Conservation (phyloP, 2,113 vertebrate species). For the Esox niger region DNA sequence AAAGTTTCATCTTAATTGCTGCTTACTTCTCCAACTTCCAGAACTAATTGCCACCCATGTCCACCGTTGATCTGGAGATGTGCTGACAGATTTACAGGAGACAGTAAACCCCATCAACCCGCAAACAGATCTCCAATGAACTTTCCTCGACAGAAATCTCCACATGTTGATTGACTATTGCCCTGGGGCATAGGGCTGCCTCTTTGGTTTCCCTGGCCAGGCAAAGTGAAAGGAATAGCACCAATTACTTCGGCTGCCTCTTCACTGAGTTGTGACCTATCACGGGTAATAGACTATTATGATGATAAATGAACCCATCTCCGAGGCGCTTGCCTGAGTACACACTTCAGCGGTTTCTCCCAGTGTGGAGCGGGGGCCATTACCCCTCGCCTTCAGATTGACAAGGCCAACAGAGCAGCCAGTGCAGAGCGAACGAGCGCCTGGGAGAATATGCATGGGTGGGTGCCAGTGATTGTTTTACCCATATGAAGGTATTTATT, state of each 20-base stretch:
- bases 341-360: constrained; percentile 72
- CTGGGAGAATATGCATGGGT: constrained; percentile 57
- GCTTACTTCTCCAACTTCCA: too few relatives aligned
- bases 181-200: too few relatives aligned
- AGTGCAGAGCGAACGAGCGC: too few relatives aligned
- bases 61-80: too few relatives aligned
- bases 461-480: constrained; percentile 72
- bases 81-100: too few relatives aligned
- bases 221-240: constrained; percentile 68
- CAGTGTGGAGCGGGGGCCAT: constrained; percentile 68
- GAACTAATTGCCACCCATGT: too few relatives aligned
- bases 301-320: constrained; percentile 87
- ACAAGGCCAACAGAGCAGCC: constrained; percentile 63
- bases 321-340: constrained; percentile 69
- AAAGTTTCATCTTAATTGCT: too few relatives aligned
- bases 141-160: too few relatives aligned
- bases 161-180: too few relatives aligned
- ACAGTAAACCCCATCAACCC: too few relatives aligned
- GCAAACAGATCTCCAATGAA: too few relatives aligned
- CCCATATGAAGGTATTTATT: constrained; percentile 50
- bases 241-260: constrained; percentile 80
- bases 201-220: constrained; percentile 59
- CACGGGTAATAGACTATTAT: constrained; percentile 82
- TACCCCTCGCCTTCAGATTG: constrained; percentile 74
- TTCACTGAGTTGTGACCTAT: constrained; percentile 82